Percentiles rank a stretch among this genome's conserved stretches.
Evolutionary conservation across 2,888 invertebrate genomes (phyloP).

Genomic region (Drosophila yooni): DNA sequence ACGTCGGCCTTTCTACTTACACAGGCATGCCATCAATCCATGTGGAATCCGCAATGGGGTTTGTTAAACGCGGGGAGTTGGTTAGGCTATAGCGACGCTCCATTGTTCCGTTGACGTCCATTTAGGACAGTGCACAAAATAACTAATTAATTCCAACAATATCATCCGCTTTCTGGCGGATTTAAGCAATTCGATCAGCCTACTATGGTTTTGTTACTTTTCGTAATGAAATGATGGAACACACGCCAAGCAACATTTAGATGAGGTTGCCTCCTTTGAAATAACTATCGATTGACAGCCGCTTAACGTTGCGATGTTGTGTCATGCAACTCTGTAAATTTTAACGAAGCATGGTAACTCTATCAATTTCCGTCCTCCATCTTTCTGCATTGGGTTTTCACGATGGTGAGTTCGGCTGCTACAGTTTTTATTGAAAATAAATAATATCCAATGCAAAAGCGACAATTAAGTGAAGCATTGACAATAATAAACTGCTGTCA

Average conservation of each 20-base stretch:
- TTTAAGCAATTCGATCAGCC: background rate
- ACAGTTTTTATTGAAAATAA: conserved; percentile 53
- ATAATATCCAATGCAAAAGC: conserved; percentile 44
- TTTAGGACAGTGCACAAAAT: background rate
- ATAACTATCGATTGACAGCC: conserved; percentile 31
- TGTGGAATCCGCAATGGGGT: conserved; percentile 84
- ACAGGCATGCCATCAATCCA: conserved; percentile 73
- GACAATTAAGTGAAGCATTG: conserved; percentile 18
- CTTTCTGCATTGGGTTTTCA: conserved; percentile 84
- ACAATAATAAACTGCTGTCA: conserved; percentile 4
- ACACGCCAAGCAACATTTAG: conserved; percentile 7
- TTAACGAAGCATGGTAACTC: conserved; percentile 71
- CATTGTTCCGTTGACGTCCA: conserved; percentile 41
- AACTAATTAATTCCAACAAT: background rate
- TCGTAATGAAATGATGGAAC: conserved; percentile 7
- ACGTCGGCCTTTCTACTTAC: conserved; percentile 46
- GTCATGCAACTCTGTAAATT: conserved; percentile 29
- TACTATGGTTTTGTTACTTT: background rate
- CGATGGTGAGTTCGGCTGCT: conserved; percentile 83
- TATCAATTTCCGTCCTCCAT: conserved; percentile 84
- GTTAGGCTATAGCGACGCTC: conserved; percentile 78
- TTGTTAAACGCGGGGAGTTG: conserved; percentile 66
- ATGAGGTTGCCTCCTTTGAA: conserved; percentile 45
- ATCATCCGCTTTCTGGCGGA: background rate
- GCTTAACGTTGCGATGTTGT: conserved; percentile 6